These are phyloP conservation scores for Drosophila quadrilineata DNA, from an alignment of 1,140 invertebrate genomes.

Conservation along the genomic window DNA sequence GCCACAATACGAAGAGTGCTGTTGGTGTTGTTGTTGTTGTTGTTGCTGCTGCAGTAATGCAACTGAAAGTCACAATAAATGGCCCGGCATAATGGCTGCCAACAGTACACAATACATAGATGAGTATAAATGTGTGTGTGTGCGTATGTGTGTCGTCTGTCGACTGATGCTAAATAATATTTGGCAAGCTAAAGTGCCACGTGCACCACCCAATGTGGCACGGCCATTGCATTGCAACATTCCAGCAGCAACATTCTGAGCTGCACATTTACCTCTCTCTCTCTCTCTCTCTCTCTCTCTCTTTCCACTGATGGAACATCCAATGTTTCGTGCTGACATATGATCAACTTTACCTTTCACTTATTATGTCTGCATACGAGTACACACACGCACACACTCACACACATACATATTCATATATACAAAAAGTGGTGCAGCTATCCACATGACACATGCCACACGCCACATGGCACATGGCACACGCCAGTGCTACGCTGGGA, in stretches of 20 bases:
- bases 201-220: conserved; percentile 32
- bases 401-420: conserved; percentile 1
- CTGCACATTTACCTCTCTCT: too few species aligned
- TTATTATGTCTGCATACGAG: conserved; percentile 37
- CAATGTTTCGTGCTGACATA: conserved; percentile 50
- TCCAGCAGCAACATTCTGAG: too few species aligned
- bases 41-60: too few species aligned
- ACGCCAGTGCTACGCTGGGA: background rate
- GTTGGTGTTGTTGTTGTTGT: conserved; percentile 5
- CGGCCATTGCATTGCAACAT: too few species aligned
- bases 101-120: conserved; percentile 36
- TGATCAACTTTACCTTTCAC: conserved; percentile 32
- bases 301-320: conserved; percentile 19
- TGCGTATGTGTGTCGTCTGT: background rate
- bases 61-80: conserved; percentile 62
- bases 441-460: too few species aligned
- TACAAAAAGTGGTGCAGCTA: conserved; percentile 18
- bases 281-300: too few species aligned
- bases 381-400: background rate
- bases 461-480: too few species aligned
- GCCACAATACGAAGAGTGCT: background rate
- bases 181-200: conserved; percentile 48
- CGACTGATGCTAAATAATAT: conserved; percentile 40
- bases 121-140: background rate
- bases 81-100: conserved; percentile 62